Evolutionary conservation across 2,888 invertebrate species (phyloP).

Genomic region (Aromia moschata): DNA sequence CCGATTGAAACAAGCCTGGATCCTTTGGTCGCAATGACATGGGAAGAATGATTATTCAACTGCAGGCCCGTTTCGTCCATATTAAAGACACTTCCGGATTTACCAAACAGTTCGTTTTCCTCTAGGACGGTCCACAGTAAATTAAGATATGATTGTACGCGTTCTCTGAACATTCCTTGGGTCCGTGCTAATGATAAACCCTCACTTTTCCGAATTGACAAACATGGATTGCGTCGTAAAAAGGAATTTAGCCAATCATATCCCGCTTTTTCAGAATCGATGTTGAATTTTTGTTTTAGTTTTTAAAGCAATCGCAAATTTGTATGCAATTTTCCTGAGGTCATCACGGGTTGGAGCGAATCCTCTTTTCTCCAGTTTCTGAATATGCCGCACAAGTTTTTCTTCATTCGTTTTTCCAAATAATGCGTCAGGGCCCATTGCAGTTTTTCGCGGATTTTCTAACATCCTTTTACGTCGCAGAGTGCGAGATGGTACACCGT

Average conservation of each 20-base stretch:
- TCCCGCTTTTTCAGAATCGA: no score
- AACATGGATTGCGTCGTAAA: neutral
- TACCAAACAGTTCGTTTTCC: slow-evolving; percentile 12
- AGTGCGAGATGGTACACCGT: neutral
- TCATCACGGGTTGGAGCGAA: no score
- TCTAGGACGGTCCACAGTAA: neutral
- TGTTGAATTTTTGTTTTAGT: no score
- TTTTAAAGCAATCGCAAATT: no score
- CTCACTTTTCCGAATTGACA: neutral
- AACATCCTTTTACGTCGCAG: neutral
- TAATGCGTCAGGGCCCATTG: neutral
- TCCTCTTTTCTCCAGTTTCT: neutral
- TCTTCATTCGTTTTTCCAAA: neutral
- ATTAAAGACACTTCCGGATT: slow-evolving; percentile 24
- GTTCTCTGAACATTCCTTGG: neutral
- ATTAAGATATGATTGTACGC: neutral
- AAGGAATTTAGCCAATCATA: no score
- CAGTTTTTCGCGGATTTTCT: slow-evolving; percentile 1
- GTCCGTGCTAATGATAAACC: no score
- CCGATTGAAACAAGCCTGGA: no score
- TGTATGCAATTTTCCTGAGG: no score
- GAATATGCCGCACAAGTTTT: slow-evolving; percentile 1
- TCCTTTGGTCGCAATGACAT: no score
- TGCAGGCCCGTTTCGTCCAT: slow-evolving; percentile 28
- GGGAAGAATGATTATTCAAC: slow-evolving; percentile 27